These are phyloP conservation scores for Mycalesis mineus DNA, from an alignment of 2,888 invertebrate genomes.

Conservation along the genomic window DNA sequence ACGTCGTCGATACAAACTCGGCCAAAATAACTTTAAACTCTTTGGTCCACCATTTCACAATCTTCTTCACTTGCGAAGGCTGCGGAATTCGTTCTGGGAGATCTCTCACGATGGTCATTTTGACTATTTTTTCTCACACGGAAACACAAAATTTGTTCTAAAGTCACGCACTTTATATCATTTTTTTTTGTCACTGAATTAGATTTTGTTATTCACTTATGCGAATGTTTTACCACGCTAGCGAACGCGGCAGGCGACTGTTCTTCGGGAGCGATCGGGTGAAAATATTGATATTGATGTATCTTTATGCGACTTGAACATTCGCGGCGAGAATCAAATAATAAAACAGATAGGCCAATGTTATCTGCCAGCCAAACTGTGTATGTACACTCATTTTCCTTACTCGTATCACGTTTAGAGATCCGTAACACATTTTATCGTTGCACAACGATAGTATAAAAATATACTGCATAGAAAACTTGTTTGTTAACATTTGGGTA, in stretches of 20 bases:
- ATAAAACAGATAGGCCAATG: slow-evolving; percentile 24
- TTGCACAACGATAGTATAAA: neutral
- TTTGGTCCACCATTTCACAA: slow-evolving; percentile 39
- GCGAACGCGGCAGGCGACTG: slow-evolving; percentile 14
- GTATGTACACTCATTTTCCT: slow-evolving; percentile 16
- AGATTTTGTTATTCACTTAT: neutral
- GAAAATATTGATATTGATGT: slow-evolving; percentile 23
- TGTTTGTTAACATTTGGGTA: no score
- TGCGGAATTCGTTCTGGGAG: slow-evolving; percentile 32
- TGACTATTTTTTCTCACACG: neutral
- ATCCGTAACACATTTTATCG: neutral
- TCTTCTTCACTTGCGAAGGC: slow-evolving; percentile 15
- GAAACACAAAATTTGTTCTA: neutral
- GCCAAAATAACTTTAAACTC: slow-evolving; percentile 58
- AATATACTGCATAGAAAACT: no score
- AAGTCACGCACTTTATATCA: neutral
- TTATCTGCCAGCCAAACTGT: slow-evolving; percentile 17
- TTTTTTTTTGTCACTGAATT: neutral
- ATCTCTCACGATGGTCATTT: slow-evolving; percentile 38
- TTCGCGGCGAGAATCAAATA: slow-evolving; percentile 16
- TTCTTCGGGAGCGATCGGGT: slow-evolving; percentile 12
- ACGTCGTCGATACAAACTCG: slow-evolving; percentile 81
- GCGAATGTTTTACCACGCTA: neutral
- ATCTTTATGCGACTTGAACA: slow-evolving; percentile 12
- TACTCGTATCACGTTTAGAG: slow-evolving; percentile 2